Evolutionary conservation across 64 coral and sea anemone genomes (phyloP), one percentile per base, ranked within the genome.

Genomic region (Dendronephthya gigantea): DNA sequence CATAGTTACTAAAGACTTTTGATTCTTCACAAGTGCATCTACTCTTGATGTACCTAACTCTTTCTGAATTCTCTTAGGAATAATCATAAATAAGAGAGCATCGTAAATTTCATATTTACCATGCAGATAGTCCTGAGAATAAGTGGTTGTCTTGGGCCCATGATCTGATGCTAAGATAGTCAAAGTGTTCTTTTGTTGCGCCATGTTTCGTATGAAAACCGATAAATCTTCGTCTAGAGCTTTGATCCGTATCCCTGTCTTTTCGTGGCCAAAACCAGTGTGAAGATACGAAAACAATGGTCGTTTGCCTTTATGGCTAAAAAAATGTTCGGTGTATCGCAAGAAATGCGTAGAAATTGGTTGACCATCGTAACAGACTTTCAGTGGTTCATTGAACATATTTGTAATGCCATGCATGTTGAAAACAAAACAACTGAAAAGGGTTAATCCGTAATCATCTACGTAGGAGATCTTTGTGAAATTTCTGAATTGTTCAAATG

Each of bases 61-160:
- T 27, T 86, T 34, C 17, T 86, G 76, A 45, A 93, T 87, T 40
- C 75, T 90, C 38, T 92, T 90, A 0, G 94, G 89, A 39, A 93
- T 45, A 17, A 97, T 38, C 86, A 93, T 91, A 48, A 93, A 97
- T 30, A 97, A 41, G 62, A 97, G 84, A 10, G 94, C 85, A 74
- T 96, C 94, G 70, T 96, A 96, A 48, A 66, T 90, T 28, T 97
- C 92, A n/a, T 87, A 70, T 62, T 89, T 85, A 4, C 94, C 94
- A 79, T 93, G 68, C 82, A 88, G 88, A 14, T 91, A 84, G 25
- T 68, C 62, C 41, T 87, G 91, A 17, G 94, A 90, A 84, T 84
- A 97, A 37, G 48, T 75, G 4, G 91, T 93, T 35, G 86, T 91
- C 50, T 97, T 97, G 13, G 90, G 89, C 0, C 94, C 94, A 50